Evolutionary conservation across 2,888 invertebrate genomes (phyloP).

Genomic region (Cybosia mesomella): DNA sequence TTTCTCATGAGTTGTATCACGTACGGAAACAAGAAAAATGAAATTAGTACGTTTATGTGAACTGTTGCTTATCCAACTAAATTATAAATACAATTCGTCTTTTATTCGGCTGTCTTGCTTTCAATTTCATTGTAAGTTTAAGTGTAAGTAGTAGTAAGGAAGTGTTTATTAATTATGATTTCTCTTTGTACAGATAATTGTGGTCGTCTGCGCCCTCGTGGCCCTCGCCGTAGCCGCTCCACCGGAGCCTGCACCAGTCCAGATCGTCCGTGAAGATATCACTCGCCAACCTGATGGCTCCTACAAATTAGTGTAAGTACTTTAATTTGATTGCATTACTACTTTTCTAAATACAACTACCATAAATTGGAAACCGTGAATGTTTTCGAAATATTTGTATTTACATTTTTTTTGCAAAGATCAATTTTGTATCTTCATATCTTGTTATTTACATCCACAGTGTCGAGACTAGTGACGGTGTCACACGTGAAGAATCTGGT

Average conservation of each 20-base stretch:
- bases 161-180: no score
- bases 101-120: background rate
- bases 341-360: background rate
- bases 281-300: slow-evolving; percentile 5
- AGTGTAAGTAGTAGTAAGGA: no score
- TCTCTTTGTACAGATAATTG: slow-evolving; percentile 28
- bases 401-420: no score
- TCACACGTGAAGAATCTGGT: slow-evolving; percentile 83
- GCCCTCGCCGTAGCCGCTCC: slow-evolving; percentile 39
- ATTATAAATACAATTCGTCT: background rate
- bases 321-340: background rate
- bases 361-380: background rate
- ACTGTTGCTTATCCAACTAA: background rate
- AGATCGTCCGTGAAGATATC: background rate
- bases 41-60: background rate
- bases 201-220: slow-evolving; percentile 45
- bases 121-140: background rate
- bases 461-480: slow-evolving; percentile 61
- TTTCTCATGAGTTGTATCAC: background rate
- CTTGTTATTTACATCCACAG: slow-evolving; percentile 18
- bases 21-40: background rate
- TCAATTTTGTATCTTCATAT: background rate
- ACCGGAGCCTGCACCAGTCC: background rate
- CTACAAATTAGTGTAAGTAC: slow-evolving; percentile 3
- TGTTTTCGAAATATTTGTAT: background rate